Conservation (phyloP, 2,113 vertebrate species). For the Upupa epops region DNA sequence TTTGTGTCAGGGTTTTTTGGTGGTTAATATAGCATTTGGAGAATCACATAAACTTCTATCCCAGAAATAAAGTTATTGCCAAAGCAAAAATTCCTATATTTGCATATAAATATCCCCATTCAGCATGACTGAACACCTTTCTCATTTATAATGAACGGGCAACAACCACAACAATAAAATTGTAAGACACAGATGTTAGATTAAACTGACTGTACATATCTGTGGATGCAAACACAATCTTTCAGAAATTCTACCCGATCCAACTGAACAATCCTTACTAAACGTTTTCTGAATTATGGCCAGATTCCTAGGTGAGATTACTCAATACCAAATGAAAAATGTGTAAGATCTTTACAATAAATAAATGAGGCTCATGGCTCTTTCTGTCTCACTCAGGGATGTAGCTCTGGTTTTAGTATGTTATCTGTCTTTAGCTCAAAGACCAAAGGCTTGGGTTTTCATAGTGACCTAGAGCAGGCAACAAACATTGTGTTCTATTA, state of each 20-base stretch:
- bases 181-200: constrained; percentile 67
- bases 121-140: constrained; percentile 67
- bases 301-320: constrained; percentile 27
- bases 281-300: constrained; percentile 43
- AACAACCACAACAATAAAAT: constrained; percentile 62
- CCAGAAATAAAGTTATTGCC: constrained; percentile 62
- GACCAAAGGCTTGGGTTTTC: constrained; percentile 40
- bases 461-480: constrained; percentile 33
- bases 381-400: neutral
- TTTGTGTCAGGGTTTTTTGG: neutral
- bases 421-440: constrained; percentile 1
- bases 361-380: neutral
- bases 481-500: constrained; percentile 9
- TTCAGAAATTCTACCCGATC: constrained; percentile 53
- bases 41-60: constrained; percentile 50
- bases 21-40: constrained; percentile 50
- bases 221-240: constrained; percentile 54
- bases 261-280: constrained; percentile 31
- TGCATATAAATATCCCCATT: constrained; percentile 76
- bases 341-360: neutral
- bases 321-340: constrained; percentile 12
- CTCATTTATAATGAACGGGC: constrained; percentile 64
- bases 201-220: constrained; percentile 63
- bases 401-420: neutral
- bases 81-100: constrained; percentile 71